A percentile compares a stretch with the other conserved stretches of the same genome.
Conservation (phyloP, 2,888 invertebrate species). For the Phortica magna region DNA sequence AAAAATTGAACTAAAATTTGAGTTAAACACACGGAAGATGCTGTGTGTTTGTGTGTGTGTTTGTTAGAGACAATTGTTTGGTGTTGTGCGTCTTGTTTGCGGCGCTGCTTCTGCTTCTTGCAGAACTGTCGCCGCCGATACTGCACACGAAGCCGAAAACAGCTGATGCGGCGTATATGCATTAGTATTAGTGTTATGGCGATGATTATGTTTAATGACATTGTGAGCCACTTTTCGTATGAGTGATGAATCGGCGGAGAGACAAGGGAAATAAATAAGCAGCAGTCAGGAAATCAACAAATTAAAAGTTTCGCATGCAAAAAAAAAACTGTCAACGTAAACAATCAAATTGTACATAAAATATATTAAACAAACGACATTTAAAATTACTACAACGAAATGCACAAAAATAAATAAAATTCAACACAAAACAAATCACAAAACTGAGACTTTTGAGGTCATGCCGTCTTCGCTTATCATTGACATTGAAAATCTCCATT, state of each 20-base stretch:
- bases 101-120: too few species aligned
- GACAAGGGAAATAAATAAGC: not conserved
- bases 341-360: not conserved
- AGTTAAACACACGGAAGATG: not conserved
- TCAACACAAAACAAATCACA: not conserved
- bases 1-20: not conserved
- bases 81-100: too few species aligned
- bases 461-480: not conserved
- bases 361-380: not conserved
- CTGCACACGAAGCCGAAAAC: not conserved
- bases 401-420: not conserved
- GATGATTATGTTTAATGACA: not conserved
- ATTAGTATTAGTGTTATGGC: not conserved
- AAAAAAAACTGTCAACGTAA: not conserved
- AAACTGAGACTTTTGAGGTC: not conserved
- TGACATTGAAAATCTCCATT: slow-evolving; percentile 12
- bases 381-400: not conserved
- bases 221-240: not conserved
- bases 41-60: not conserved
- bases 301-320: not conserved
- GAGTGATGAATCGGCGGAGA: not conserved
- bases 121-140: not conserved
- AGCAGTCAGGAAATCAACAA: not conserved
- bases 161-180: too few species aligned
- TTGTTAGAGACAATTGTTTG: too few species aligned